Evolutionary conservation across 2,888 invertebrate genomes (phyloP).

Genomic region (Deilephila porcellus): DNA sequence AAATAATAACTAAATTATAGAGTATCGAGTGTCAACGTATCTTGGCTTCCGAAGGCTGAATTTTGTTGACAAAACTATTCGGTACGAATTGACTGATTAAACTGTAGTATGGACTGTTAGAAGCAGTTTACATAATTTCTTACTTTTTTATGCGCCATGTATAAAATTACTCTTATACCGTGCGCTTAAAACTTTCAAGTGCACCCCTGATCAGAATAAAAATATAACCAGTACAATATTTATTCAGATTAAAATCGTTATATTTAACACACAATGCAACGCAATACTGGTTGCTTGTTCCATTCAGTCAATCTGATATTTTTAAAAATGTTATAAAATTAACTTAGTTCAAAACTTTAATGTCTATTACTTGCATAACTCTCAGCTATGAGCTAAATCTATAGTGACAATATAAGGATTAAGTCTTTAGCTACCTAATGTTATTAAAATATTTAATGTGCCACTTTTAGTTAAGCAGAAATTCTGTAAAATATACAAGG

Average conservation of each 20-base stretch:
- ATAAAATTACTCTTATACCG: too few relatives aligned
- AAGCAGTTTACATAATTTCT: background rate
- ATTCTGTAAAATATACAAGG: background rate
- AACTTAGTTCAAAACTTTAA: too few relatives aligned
- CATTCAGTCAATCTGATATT: too few relatives aligned
- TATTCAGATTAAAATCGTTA: too few relatives aligned
- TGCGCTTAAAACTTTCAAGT: too few relatives aligned
- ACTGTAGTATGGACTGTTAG: background rate
- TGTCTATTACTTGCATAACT: background rate
- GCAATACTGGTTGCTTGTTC: too few relatives aligned
- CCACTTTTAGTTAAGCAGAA: slow-evolving; percentile 3
- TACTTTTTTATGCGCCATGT: too few relatives aligned
- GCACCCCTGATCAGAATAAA: too few relatives aligned
- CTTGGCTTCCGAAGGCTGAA: background rate
- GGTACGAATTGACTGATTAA: slow-evolving; percentile 2
- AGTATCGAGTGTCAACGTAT: slow-evolving; percentile 17
- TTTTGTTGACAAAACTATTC: background rate
- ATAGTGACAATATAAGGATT: too few relatives aligned
- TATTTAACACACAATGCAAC: too few relatives aligned
- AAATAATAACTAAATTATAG: slow-evolving; percentile 61
- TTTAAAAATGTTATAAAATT: too few relatives aligned
- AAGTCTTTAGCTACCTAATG: background rate
- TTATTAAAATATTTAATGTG: background rate
- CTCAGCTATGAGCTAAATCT: background rate
- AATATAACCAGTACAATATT: too few relatives aligned